phyloP scores from a whole-genome alignment of 2,113 vertebrate species.

The Chascanopsetta lugubris region DNA sequence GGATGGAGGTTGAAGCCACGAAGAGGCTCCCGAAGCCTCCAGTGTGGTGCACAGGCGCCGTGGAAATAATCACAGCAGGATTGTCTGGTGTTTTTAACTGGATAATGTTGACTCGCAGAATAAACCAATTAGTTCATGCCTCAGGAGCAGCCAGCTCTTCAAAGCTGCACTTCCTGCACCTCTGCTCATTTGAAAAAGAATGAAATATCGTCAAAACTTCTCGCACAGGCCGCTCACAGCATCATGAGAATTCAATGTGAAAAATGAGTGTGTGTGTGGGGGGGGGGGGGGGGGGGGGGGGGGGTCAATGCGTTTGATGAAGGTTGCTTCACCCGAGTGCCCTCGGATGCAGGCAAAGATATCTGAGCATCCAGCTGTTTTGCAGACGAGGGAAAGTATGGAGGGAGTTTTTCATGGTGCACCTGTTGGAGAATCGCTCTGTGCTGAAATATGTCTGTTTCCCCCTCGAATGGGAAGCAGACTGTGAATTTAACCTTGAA shows the following conservation, averaged over 20 bases:
- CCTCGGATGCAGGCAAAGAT: neutral
- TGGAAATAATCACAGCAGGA: slow-evolving; percentile 23
- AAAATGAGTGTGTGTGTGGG: too few relatives aligned
- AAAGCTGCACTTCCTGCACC: neutral
- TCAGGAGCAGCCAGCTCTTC: neutral
- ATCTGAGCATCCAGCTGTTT: slow-evolving; percentile 7
- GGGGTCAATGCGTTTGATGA: too few relatives aligned
- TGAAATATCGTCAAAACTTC: too few relatives aligned
- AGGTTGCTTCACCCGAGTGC: neutral
- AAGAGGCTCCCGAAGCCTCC: too few relatives aligned
- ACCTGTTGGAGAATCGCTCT: slow-evolving; percentile 13
- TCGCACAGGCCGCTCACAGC: slow-evolving; percentile 3
- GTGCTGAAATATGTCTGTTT: neutral
- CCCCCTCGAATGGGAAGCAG: neutral
- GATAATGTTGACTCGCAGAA: slow-evolving; percentile 18
- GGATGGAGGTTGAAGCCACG: too few relatives aligned
- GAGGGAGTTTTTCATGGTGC: slow-evolving; percentile 16
- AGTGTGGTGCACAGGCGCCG: slow-evolving; percentile 26
- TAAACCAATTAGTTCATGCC: slow-evolving; percentile 14
- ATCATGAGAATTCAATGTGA: too few relatives aligned
- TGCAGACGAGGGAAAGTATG: neutral
- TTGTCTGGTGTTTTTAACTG: slow-evolving; percentile 1
- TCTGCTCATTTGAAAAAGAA: neutral
- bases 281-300: too few relatives aligned
- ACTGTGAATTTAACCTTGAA: slow-evolving; percentile 19